Base-by-base conservation (phyloP, 2,113 vertebrate species). In the Trochalopteron elliotii region DNA sequence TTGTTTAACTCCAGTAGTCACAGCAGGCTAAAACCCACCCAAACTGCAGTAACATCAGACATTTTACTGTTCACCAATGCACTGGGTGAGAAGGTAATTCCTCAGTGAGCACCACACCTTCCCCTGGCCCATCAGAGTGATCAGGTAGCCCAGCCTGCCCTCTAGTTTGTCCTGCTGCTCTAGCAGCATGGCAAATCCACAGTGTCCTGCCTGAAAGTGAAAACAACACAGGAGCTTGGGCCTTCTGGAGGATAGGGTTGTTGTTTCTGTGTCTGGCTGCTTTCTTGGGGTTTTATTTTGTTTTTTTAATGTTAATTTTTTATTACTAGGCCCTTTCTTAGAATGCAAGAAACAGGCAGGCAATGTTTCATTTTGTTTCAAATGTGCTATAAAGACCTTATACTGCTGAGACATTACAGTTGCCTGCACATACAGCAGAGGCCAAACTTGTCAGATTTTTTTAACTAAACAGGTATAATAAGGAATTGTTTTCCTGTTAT, bases 191-290 rank as follows among this genome's bases (percentile, higher is more conserved):
- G 45, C 56, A 82, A 47, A 76, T 27, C 4, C 3, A 30, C 1
- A 42, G 4, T 35, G 49, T 56, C n/a, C 7, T 45, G 15, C 30
- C 47, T 28, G 21, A 33, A 2, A 44, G n/a, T 9, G 11, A 65
- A 65, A 78, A 60, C 11, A 23, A 33, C 3, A 2, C 9, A 74
- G 24, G 12, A 74, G 28, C 11, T 4, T 15, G 47, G 0, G 17
- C 19, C 1, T 49, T 35, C 4, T 3, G 4, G 15, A 23, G 10
- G 7, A 12, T 22, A 50, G 3, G 5, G 4, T 9, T 42, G 55
- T 3, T 61, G 40, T 0, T n/a, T 65, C n/a, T 45, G 33, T 39
- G 39, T 37, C 35, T 7, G 50, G 25, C 28, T 53, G 8, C 1
- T 23, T 63, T 33, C 28, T 25, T 39, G 5, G 12, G 7, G 2